Percentiles rank a stretch among this genome's conserved stretches.
Evolutionary conservation across 1,140 invertebrate species (phyloP).

Genomic region (Bombus difficillimus): DNA sequence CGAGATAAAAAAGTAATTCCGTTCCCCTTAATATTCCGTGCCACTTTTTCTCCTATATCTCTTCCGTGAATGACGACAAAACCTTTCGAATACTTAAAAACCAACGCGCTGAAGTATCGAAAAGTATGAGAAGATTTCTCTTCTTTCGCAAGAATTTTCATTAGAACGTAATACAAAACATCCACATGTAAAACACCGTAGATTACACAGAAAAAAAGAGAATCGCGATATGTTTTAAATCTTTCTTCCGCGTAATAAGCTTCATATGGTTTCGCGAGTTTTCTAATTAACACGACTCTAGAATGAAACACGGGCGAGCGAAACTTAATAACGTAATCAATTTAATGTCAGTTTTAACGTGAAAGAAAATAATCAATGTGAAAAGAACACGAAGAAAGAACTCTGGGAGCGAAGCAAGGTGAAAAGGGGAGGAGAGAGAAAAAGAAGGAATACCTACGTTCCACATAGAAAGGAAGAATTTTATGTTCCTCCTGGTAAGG

Average conservation of each 20-base stretch:
- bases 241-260: not conserved
- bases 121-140: not conserved
- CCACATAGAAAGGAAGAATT: conserved; percentile 13
- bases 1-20: conserved; percentile 51
- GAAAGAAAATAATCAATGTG: conserved; percentile 27
- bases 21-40: conserved; percentile 35
- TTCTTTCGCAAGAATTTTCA: not conserved
- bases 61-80: conserved; percentile 4
- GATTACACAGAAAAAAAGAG: too few relatives aligned
- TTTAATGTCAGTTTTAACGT: not conserved
- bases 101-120: not conserved
- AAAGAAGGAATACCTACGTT: not conserved
- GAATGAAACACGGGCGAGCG: not conserved
- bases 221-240: not conserved
- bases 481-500: conserved; percentile 21
- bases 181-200: not conserved
- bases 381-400: not conserved
- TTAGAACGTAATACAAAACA: not conserved
- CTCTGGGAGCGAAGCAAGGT: too few relatives aligned
- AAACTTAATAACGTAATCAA: not conserved
- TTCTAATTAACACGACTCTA: not conserved
- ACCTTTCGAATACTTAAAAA: conserved; percentile 26
- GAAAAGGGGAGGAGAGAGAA: not conserved
- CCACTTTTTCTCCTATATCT: conserved; percentile 12
- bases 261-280: not conserved